Base-by-base conservation (phyloP, 2,888 invertebrate species). In the Dioctria rufipes region DNA sequence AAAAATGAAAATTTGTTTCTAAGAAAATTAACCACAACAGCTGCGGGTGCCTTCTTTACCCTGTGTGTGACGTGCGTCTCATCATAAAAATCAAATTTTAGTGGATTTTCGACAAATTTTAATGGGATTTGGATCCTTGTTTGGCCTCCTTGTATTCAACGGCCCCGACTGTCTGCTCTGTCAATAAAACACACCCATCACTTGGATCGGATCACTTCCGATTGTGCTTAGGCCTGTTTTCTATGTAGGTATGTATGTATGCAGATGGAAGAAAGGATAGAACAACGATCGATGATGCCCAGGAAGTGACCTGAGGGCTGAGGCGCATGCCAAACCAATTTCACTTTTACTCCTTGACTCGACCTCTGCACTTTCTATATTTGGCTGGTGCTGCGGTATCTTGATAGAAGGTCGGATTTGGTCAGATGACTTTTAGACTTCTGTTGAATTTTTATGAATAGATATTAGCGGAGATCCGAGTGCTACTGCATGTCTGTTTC, bases 71-170 rank as follows among this genome's bases (percentile, higher is more conserved):
- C 49, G 77, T 77, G 37, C 63, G 61, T 61, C 77, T 67, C 75
- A 49, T 81, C 73, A 81, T 81, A 81, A 81, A 81, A 81, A 81
- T 81, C 81, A 81, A 81, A 81, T 81, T 81, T 81, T 81, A 81
- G 73, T 81, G 43, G 77, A 75, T 80, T 81, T 80, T 80, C 66
- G 78, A 81, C 81, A 81, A 81, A 81, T 81, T 81, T 80, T 77
- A 75, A 80, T 58, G 71, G 81, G 71, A 78, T 49, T 46, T 13
- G 11, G 77, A 37, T 46, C 13, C 40, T 61, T 67, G 54, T 40
- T n/a, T 13, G 51, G 54, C 58, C 58, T 46, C 73, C 37, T 37
- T n/a, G 65, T 65, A 11, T 73, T 11, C 43, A 73, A 73, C 58
- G 58, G 73, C 25, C 42, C 49, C 40, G 71, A 3, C 51, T 51